Percentiles rank a stretch among this genome's conserved stretches.
Evolutionary conservation across 1,140 invertebrate species (phyloP).

Genomic region (Trialeurodes vaporariorum): DNA sequence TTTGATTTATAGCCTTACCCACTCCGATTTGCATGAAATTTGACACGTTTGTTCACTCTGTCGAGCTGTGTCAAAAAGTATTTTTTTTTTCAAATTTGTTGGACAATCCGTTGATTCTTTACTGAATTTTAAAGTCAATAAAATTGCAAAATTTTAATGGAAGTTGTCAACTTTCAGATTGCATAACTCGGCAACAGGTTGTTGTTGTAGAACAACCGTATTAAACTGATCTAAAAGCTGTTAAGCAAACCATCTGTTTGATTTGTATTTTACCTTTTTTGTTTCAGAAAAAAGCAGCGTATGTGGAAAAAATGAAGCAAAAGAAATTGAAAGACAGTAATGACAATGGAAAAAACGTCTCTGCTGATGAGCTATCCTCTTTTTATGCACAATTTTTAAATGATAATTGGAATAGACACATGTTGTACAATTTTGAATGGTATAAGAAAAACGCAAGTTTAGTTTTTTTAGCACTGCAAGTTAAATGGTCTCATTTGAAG

Average conservation of each 20-base stretch:
- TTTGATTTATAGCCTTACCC: too few relatives aligned
- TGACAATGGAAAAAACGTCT: conserved; percentile 33
- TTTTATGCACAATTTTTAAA: conserved; percentile 74
- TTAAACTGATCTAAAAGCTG: too few relatives aligned
- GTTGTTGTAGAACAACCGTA: too few relatives aligned
- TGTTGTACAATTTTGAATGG: conserved; percentile 60
- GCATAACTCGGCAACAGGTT: too few relatives aligned
- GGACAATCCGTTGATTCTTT: too few relatives aligned
- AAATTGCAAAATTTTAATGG: background rate
- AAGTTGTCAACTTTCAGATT: background rate
- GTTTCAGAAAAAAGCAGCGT: conserved; percentile 53
- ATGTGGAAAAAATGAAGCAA: conserved; percentile 40
- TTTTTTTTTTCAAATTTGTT: too few relatives aligned
- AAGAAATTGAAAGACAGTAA: conserved; percentile 32
- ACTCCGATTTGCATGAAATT: too few relatives aligned
- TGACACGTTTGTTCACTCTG: too few relatives aligned
- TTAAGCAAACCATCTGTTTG: too few relatives aligned
- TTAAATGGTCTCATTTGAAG: background rate
- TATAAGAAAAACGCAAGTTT: conserved; percentile 41
- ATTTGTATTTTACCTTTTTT: conserved; percentile 9
- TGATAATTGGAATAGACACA: conserved; percentile 57
- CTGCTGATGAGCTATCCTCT: conserved; percentile 69
- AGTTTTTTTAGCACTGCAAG: background rate
- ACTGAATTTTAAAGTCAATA: background rate
- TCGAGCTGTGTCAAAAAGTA: too few relatives aligned